These are phyloP conservation scores for Pseudolycoriella hygida DNA, from an alignment of 2,888 invertebrate genomes.

Conservation along the genomic window DNA sequence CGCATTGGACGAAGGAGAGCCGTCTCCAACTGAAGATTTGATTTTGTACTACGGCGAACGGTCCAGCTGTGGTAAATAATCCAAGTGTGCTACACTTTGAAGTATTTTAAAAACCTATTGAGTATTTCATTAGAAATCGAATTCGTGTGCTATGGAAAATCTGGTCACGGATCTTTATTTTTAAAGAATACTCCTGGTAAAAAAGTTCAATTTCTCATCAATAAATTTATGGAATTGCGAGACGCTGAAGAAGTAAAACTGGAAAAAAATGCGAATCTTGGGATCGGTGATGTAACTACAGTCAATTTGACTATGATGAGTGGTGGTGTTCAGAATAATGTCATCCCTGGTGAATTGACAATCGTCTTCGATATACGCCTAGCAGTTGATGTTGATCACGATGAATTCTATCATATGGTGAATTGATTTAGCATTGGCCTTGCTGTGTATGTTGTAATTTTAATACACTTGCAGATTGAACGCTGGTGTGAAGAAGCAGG, in stretches of 20 bases:
- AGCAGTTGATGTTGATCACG: constrained; percentile 36
- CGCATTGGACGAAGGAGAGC: constrained; percentile 65
- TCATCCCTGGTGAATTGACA: constrained; percentile 52
- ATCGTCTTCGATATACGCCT: constrained; percentile 48
- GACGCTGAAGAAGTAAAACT: constrained; percentile 37
- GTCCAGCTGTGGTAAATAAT: constrained; percentile 46
- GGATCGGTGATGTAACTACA: constrained; percentile 54
- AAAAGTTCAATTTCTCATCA: constrained; percentile 44
- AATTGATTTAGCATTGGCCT: constrained; percentile 2
- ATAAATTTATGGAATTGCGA: constrained; percentile 46
- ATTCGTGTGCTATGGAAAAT: constrained; percentile 45
- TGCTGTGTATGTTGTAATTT: no score
- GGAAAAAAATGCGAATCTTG: constrained; percentile 29
- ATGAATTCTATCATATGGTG: constrained; percentile 41
- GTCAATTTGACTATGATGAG: constrained; percentile 49
- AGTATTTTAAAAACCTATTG: not conserved
- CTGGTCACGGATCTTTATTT: constrained; percentile 66
- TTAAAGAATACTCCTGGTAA: constrained; percentile 51
- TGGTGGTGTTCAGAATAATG: constrained; percentile 70
- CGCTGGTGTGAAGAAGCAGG: constrained; percentile 56
- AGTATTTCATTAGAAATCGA: not conserved
- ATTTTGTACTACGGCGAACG: constrained; percentile 45
- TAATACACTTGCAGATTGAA: no score
- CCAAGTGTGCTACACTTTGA: not conserved
- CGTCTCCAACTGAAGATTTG: constrained; percentile 46